A percentile compares a stretch with the other conserved stretches of the same genome.
These are phyloP conservation scores for Gephyroberyx darwinii DNA, from an alignment of 2,797 vertebrate species.

Conservation along the genomic window DNA sequence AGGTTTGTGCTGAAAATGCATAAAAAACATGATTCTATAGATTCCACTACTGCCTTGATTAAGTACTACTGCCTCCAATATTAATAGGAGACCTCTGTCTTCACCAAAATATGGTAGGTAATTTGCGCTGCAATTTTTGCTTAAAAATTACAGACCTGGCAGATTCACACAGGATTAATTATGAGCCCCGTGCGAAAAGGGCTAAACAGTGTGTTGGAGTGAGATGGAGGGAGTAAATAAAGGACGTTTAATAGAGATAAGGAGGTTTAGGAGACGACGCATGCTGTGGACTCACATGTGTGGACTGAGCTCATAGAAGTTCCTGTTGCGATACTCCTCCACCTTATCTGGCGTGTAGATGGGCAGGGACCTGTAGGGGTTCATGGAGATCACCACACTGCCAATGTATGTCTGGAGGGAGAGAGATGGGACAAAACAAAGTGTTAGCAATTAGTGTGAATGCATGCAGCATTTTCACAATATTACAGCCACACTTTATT, in stretches of 20 bases:
- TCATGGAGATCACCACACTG: slow-evolving; percentile 98
- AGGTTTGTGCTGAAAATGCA: no score
- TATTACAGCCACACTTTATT: neutral
- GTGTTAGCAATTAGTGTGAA: slow-evolving; percentile 1
- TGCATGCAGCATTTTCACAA: neutral
- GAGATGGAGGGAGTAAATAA: no score
- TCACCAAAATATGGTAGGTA: no score
- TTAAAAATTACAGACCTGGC: no score
- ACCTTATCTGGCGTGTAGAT: slow-evolving; percentile 98
- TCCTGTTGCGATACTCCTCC: slow-evolving; percentile 98
- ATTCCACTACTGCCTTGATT: no score
- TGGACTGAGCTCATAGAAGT: slow-evolving; percentile 98
- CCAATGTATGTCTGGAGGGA: slow-evolving; percentile 93
- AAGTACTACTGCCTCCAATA: no score
- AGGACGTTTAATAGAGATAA: neutral
- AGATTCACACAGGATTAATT: no score
- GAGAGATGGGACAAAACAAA: neutral
- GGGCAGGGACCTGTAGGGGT: slow-evolving; percentile 92
- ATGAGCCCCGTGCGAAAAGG: no score
- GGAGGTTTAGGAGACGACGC: neutral
- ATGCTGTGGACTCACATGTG: slow-evolving; percentile 93
- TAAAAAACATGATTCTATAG: no score
- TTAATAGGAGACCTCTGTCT: no score
- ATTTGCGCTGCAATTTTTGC: no score
- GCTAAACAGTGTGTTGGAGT: no score